phyloP scores from a whole-genome alignment of 2,113 vertebrate species.

The Neotragus moschatus region DNA sequence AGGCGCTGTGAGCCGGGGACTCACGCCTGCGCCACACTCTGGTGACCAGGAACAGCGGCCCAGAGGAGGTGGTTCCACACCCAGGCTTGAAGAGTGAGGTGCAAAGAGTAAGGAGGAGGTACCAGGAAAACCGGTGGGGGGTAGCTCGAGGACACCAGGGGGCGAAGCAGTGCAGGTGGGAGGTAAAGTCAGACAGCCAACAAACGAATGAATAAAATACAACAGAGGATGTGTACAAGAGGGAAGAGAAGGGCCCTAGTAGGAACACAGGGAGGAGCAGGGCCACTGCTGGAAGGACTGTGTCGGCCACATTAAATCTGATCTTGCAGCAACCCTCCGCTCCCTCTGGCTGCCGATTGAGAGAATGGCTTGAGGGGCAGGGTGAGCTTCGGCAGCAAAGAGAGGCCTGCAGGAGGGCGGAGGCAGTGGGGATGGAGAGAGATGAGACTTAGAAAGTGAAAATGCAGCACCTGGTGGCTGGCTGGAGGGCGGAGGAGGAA shows the following conservation, averaged over 20 bases:
- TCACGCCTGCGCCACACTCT: not conserved
- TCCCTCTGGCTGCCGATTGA: not conserved
- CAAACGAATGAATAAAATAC: not conserved
- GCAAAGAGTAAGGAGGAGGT: not conserved
- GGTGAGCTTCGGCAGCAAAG: not conserved
- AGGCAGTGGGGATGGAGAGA: rapidly evolving
- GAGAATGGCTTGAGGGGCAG: not conserved
- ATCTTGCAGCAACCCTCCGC: not conserved
- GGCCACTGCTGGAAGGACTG: not conserved
- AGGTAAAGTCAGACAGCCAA: not conserved
- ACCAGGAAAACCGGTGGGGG: not conserved
- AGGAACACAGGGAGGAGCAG: not conserved
- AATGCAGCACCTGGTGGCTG: not conserved
- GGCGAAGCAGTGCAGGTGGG: rapidly evolving
- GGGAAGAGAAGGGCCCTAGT: rapidly evolving
- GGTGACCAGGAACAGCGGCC: not conserved
- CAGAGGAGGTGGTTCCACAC: not conserved
- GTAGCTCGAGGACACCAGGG: rapidly evolving
- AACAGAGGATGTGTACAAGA: not conserved
- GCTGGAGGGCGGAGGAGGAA: not conserved
- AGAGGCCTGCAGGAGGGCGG: not conserved
- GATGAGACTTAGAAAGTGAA: not conserved
- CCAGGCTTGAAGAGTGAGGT: not conserved
- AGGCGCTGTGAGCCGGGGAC: not conserved
- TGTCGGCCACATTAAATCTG: not conserved